Conservation (phyloP, 2,113 vertebrate species). For the Gallinago undulata region DNA sequence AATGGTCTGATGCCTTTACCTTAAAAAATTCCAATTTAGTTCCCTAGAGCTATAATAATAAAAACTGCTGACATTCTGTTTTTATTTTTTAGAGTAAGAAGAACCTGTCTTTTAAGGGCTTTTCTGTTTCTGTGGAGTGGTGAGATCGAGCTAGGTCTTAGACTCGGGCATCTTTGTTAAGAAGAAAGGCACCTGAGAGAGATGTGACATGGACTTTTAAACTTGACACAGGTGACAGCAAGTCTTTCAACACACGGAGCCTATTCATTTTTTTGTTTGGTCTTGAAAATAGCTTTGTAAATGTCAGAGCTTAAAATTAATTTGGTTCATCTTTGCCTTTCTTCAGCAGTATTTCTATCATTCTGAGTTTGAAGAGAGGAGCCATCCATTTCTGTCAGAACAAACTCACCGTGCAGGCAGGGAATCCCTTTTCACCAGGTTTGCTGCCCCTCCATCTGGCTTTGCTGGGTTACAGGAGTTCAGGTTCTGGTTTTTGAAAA, state of each 20-base stretch:
- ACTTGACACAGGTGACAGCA: not conserved
- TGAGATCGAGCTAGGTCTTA: not conserved
- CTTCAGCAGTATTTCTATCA: not conserved
- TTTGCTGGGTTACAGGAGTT: not conserved
- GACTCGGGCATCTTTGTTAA: not conserved
- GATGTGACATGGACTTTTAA: not conserved
- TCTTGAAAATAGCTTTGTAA: not conserved
- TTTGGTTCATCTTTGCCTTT: not conserved
- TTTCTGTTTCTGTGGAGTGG: not conserved
- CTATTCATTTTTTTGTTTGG: not conserved
- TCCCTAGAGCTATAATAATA: slow-evolving; percentile 70
- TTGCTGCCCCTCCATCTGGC: not conserved
- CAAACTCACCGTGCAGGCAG: not conserved
- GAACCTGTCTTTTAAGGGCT: not conserved
- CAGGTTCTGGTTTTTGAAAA: not conserved
- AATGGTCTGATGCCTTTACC: slow-evolving; percentile 73
- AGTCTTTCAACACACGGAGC: not conserved
- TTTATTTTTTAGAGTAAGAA: slow-evolving; percentile 58
- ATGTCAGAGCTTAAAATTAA: not conserved
- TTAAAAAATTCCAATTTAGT: slow-evolving; percentile 73
- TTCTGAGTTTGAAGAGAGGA: not conserved
- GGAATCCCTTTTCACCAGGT: not conserved
- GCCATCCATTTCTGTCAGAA: not conserved
- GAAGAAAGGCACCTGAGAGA: not conserved
- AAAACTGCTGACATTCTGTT: slow-evolving; percentile 70